A percentile compares a stretch with the other conserved stretches of the same genome.
These are phyloP conservation scores for Callimorpha dominula DNA, from an alignment of 2,888 invertebrate genomes.

Conservation along the genomic window DNA sequence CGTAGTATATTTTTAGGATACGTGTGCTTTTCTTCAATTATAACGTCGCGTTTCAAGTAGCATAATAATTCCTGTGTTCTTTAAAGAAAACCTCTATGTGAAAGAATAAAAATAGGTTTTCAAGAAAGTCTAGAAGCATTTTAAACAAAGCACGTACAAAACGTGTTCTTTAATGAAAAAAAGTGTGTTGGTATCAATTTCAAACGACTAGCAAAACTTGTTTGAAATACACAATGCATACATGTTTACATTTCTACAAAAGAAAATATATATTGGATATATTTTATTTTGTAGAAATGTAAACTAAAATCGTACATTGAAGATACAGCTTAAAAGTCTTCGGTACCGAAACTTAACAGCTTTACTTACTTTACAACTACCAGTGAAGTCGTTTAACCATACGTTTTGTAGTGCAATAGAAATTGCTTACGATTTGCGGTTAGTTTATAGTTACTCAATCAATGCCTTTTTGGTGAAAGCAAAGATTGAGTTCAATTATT, in stretches of 20 bases:
- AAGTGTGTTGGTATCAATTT: too few species aligned
- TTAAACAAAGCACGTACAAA: background rate
- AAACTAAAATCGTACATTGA: background rate
- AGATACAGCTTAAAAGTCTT: constrained; percentile 25
- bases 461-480: constrained; percentile 34
- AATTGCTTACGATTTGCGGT: constrained; percentile 53
- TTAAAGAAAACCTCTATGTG: too few species aligned
- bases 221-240: background rate
- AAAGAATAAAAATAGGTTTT: too few species aligned
- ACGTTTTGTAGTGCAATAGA: constrained; percentile 50
- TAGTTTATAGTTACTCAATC: constrained; percentile 46
- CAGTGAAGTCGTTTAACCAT: constrained; percentile 59
- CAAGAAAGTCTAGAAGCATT: background rate
- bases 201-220: too few species aligned
- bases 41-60: too few species aligned
- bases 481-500: background rate
- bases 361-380: constrained; percentile 65
- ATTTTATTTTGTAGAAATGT: background rate
- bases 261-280: too few species aligned
- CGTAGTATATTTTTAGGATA: too few species aligned
- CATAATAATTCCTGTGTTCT: too few species aligned
- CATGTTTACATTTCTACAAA: too few species aligned
- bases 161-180: too few species aligned
- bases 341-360: constrained; percentile 44
- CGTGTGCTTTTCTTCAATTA: too few species aligned